Base-by-base conservation (phyloP, 2,797 vertebrate genomes). In the Acipenser transmontanus region DNA sequence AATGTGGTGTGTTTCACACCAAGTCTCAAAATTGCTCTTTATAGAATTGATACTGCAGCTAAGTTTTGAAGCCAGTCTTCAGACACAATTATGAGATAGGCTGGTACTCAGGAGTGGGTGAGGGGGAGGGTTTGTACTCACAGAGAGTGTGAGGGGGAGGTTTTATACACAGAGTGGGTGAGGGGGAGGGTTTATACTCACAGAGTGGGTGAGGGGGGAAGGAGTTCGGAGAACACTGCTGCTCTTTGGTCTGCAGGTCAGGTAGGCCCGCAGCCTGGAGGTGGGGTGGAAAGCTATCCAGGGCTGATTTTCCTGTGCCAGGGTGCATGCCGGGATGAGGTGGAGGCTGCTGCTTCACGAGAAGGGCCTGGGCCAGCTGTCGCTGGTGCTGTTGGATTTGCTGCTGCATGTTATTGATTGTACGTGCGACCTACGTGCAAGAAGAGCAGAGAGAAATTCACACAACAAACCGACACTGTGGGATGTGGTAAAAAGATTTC, bases 381-480 rank as follows among this genome's bases (percentile, higher is more conserved):
- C 97, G 95, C 91, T 99, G 97, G 91, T 99, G 97, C 92, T 99
- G 96, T 89, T 99, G 97, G 89, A 99, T 99, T 91, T 99, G 97
- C 92, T 99, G 97, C 93, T 99, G 96, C 93, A 99, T 98, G 93
- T 98, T 98, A 87, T 94, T 97, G 96, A 98, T 98, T 98, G 96
- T 98, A 93, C 96, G 96, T 91, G 97, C 97, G 89, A 98, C 96
- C 96, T 98, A 81, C 57, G 8, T 63, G 5, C 2, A 68, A 64
- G 12, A 47, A 20, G 47, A 64, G 14, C 61, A 67, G 56, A 62
- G 61, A 66, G 6, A 67, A 65, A 1, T 5, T 8, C 69, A 17
- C 62, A 47, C 65, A 8, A 11, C 13, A 74, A 13, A 70, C 9
- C 0, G 63, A 62, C 8, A 47, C 8, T 49, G 47, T 2, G 17